phyloP scores from a whole-genome alignment of 2,797 vertebrate species.

The Phalloptychus januarius region DNA sequence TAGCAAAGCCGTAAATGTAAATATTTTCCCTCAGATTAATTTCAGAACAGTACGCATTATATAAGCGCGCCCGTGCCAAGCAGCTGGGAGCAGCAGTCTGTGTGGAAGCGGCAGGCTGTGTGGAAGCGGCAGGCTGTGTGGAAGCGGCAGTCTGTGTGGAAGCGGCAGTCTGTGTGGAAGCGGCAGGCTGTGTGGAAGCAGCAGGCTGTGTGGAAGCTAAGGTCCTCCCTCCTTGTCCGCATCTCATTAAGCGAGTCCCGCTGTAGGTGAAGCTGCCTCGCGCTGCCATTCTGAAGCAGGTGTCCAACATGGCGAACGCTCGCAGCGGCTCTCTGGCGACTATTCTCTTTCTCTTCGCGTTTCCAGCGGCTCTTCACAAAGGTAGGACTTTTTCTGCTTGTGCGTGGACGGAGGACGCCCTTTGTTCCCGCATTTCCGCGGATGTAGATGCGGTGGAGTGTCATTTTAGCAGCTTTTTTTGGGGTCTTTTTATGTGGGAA shows the following conservation, averaged over 20 bases:
- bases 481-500: background rate
- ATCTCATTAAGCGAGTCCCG: conserved; percentile 77
- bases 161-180: conserved; percentile 27
- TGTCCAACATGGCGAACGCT: conserved; percentile 93
- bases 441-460: conserved; percentile 3
- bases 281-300: conserved; percentile 89
- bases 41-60: background rate
- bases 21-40: background rate
- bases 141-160: too few species aligned
- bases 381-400: conserved; percentile 76
- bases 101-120: too few species aligned
- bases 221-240: conserved; percentile 56
- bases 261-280: conserved; percentile 77
- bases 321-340: conserved; percentile 85
- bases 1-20: background rate
- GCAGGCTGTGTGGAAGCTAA: conserved; percentile 36
- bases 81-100: conserved; percentile 14
- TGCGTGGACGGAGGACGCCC: background rate
- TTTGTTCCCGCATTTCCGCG: conserved; percentile 31
- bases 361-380: conserved; percentile 86
- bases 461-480: background rate
- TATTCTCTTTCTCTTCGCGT: conserved; percentile 85
- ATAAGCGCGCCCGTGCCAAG: background rate
- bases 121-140: conserved; percentile 24
- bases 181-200: too few species aligned